Conservation (phyloP, 2,888 invertebrate species). For the Tipula unca region DNA sequence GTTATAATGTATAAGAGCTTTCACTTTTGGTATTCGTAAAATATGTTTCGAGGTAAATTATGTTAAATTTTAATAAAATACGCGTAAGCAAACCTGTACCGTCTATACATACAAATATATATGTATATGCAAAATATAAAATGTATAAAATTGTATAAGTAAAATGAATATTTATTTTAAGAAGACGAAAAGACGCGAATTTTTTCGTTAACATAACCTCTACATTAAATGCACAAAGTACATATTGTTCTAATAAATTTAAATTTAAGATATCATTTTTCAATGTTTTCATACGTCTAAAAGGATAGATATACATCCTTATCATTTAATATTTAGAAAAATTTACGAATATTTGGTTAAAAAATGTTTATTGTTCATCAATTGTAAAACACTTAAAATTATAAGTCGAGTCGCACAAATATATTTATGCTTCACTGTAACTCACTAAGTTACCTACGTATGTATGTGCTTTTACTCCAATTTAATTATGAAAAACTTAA, state of each 20-base stretch:
- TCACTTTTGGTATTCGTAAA: conserved; percentile 2
- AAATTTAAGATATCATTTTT: not conserved
- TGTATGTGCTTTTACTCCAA: not conserved
- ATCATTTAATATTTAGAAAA: no score
- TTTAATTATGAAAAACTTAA: not conserved
- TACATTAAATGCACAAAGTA: not conserved
- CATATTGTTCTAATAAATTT: not conserved
- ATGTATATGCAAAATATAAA: not conserved
- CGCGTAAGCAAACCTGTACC: not conserved
- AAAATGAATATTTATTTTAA: conserved; percentile 2
- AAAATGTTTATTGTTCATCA: not conserved
- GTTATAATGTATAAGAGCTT: not conserved
- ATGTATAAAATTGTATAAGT: not conserved
- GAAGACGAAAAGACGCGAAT: not conserved
- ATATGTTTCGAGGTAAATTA: not conserved
- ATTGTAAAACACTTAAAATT: not conserved
- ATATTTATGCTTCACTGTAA: no score
- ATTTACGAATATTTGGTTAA: not conserved
- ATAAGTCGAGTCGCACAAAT: no score
- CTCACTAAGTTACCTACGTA: no score
- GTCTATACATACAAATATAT: not conserved
- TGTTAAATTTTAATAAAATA: not conserved
- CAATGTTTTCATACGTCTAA: not conserved
- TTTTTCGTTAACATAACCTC: not conserved
- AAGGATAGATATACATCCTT: no score